Evolutionary conservation across 1,140 invertebrate genomes (phyloP), one percentile per base, ranked within the genome.

Genomic region (Streblospio benedicti): DNA sequence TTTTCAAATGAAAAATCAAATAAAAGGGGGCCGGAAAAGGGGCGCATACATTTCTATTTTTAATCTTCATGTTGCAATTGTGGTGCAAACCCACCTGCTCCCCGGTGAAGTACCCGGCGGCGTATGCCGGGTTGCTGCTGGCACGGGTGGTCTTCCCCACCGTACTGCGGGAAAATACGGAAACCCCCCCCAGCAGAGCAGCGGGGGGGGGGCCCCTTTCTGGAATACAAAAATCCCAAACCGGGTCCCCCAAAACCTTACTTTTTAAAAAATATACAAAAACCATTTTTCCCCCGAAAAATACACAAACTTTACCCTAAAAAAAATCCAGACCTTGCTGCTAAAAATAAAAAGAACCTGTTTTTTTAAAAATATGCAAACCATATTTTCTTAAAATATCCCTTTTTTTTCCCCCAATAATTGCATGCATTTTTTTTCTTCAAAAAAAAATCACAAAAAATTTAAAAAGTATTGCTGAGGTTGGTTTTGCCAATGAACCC

Each of bases 131-230:
- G 72, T 92, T 84, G 61, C 5, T 86, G 44, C 41, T 91, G 83
- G 1, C 82, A 67, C 45, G 85, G 82, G 4, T 87, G 74, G 69
- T 92, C 91, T 54, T 88, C 85, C 82, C 83, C 87, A 6, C 91
- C 65, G 23, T 85, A 78, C 74, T 91, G 87, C 20, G 87, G 76
- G n/a, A 91, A 67, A 74, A 90, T 93, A 93, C 81, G 0, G 89
- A 85, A 85, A 87, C 92, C 4, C 90, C 88, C 57, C 86, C 86
- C 47, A 70, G 25, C 49, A 72, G 64, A 4, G 75, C 60, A 55
- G 61, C 56, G 51, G 61, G 60, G 16, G 66, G 68, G n/a, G n/a
- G n/a, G 62, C 59, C 67, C 18, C 85, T 76, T 86, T 86, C 82
- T 89, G 73, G 63, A 79, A 77, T 71, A 69, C 62, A 70, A 69